Percentiles rank a stretch among this genome's conserved stretches.
Conservation (phyloP, 2,797 vertebrate genomes). For the Girardinus metallicus region DNA sequence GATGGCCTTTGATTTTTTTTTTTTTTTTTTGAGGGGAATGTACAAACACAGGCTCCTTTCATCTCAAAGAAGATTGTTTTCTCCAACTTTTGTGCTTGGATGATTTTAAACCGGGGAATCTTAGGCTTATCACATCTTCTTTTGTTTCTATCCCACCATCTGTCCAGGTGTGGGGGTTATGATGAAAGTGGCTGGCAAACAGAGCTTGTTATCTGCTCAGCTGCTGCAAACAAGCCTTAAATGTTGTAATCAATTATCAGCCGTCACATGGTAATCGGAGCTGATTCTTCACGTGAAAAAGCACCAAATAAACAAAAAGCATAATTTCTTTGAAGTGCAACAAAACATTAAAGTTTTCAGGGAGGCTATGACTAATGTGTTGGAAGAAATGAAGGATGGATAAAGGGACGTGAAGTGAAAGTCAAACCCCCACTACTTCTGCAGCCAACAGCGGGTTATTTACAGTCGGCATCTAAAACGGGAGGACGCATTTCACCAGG, state of each 20-base stretch:
- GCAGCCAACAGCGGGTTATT: conserved; percentile 68
- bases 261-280: conserved; percentile 47
- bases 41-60: conserved; percentile 57
- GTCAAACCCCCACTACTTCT: conserved; percentile 57
- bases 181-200: conserved; percentile 32
- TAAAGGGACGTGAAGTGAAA: conserved; percentile 53
- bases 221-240: conserved; percentile 45
- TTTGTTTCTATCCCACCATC: conserved; percentile 63
- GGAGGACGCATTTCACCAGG: conserved; percentile 61
- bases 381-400: conserved; percentile 1
- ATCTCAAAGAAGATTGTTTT: conserved; percentile 66
- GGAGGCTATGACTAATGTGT: conserved; percentile 19
- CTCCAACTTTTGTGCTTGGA: conserved; percentile 39
- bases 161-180: conserved; percentile 62
- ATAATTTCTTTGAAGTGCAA: conserved; percentile 46
- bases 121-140: conserved; percentile 55
- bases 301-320: conserved; percentile 47
- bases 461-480: conserved; percentile 72
- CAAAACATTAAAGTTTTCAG: conserved; percentile 37
- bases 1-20: conserved; percentile 66
- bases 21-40: conserved; percentile 13
- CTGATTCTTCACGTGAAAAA: conserved; percentile 44
- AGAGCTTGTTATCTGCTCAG: conserved; percentile 44
- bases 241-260: conserved; percentile 66
- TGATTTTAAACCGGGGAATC: conserved; percentile 54